Conservation (phyloP, 2,797 vertebrate genomes). For the Tenualosa thibaudeaui region DNA sequence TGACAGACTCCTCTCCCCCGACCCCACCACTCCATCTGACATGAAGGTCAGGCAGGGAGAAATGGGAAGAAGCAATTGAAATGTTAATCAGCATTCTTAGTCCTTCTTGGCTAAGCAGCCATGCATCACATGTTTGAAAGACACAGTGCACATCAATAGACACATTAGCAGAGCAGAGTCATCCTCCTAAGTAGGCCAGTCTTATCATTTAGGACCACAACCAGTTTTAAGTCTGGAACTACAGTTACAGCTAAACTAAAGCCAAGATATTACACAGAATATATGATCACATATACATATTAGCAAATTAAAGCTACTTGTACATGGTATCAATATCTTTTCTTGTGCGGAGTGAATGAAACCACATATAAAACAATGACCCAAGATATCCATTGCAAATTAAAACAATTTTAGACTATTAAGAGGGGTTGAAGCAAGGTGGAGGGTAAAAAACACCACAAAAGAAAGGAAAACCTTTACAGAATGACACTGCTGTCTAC, state of each 20-base stretch:
- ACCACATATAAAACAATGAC: too few relatives aligned
- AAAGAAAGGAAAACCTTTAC: too few relatives aligned
- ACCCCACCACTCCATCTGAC: conserved; percentile 64
- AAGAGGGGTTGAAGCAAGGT: too few relatives aligned
- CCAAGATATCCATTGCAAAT: too few relatives aligned
- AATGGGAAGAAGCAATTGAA: conserved; percentile 54
- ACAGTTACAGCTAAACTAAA: neutral
- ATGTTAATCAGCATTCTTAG: conserved; percentile 54
- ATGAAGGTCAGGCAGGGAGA: conserved; percentile 67
- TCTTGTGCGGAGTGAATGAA: too few relatives aligned
- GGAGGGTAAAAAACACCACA: too few relatives aligned
- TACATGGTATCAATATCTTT: too few relatives aligned
- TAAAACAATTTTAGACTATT: too few relatives aligned
- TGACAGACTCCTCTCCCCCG: conserved; percentile 47
- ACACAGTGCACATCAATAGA: neutral
- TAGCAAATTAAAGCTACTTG: too few relatives aligned
- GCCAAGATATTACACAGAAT: neutral
- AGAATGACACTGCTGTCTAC: too few relatives aligned
- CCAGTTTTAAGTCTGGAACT: neutral
- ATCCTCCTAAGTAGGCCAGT: neutral
- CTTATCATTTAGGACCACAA: neutral
- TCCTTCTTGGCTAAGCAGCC: neutral
- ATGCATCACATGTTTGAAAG: neutral
- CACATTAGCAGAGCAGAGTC: neutral
- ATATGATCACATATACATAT: neutral